Evolutionary conservation across 2,797 vertebrate species (phyloP), one percentile per base, ranked within the genome.

Genomic region (Poecilia wingei): DNA sequence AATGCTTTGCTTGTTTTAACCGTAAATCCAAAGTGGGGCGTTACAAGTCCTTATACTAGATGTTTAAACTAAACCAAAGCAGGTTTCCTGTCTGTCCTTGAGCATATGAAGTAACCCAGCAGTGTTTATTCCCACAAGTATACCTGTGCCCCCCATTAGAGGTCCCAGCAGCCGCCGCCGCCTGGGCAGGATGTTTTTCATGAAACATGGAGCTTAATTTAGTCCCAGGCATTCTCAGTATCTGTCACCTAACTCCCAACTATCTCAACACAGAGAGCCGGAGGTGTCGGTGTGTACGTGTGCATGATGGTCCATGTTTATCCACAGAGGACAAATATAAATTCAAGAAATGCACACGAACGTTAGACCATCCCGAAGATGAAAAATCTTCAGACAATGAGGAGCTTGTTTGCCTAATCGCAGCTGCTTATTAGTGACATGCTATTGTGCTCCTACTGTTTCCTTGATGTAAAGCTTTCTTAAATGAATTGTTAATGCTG

Each of bases 151-250:
- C 53, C 43, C 83, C 79, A 85, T 87, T 92, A 95, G 90, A 94
- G 94, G 93, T 91, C 91, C 92, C 92, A 87, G 91, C 88, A 91
- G 92, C 92, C 91, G 93, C 80, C 78, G 36, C 3, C 36, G 91
- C 81, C 49, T 89, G 85, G 95, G 94, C 95, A 96, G 95, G 96
- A 96, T 96, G 95, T 96, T 96, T 96, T 96, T 95, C 95, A 96
- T 96, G 95, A 95, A 95, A 92, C 93, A 89, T 89, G 92, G 95
- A 82, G 94, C 94, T 94, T 95, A 93, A 96, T 96, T 96, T 97
- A 96, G 96, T 89, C 75, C 89, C 93, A 92, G 91, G 94, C 91
- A 96, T 95, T 94, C 94, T 94, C 94, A 96, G 93, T 95, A 96
- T 96, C 95, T 95, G 95, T 95, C 95, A 93, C 89, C 91, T 84